These are phyloP conservation scores for Tachysurus vachellii DNA, from an alignment of 2,113 vertebrate species.

Conservation along the genomic window DNA sequence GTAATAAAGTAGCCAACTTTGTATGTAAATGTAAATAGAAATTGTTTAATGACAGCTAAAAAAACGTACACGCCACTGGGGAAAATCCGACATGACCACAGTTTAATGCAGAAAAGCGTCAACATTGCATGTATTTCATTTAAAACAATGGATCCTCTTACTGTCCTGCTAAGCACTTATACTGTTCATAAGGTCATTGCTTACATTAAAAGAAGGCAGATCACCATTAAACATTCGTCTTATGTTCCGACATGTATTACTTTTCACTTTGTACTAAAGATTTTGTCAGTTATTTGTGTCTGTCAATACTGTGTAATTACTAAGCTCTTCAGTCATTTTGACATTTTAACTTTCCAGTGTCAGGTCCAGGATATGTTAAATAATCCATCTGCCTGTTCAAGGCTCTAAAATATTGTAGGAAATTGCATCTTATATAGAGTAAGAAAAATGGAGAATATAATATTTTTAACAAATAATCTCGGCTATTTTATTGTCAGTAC, in stretches of 20 bases:
- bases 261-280: conserved; percentile 11
- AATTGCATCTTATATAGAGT: not conserved
- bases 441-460: not conserved
- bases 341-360: conserved; percentile 26
- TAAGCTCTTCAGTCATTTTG: conserved; percentile 29
- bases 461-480: not conserved
- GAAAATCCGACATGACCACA: not conserved
- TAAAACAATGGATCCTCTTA: conserved; percentile 9
- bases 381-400: conserved; percentile 20
- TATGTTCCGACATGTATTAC: not conserved
- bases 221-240: conserved; percentile 33
- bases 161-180: conserved; percentile 30
- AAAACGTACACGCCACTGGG: not conserved
- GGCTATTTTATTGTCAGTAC: conserved; percentile 43
- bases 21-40: not conserved
- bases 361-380: conserved; percentile 21
- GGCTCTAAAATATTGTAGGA: not conserved
- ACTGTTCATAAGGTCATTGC: conserved; percentile 22
- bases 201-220: conserved; percentile 47
- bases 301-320: conserved; percentile 6
- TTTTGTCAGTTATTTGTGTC: conserved; percentile 38
- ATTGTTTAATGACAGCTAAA: not conserved
- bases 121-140: conserved; percentile 24
- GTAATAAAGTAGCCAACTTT: not conserved
- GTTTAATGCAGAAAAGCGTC: not conserved